phyloP scores from a whole-genome alignment of 1,140 invertebrate genomes.

The Elysia chlorotica region DNA sequence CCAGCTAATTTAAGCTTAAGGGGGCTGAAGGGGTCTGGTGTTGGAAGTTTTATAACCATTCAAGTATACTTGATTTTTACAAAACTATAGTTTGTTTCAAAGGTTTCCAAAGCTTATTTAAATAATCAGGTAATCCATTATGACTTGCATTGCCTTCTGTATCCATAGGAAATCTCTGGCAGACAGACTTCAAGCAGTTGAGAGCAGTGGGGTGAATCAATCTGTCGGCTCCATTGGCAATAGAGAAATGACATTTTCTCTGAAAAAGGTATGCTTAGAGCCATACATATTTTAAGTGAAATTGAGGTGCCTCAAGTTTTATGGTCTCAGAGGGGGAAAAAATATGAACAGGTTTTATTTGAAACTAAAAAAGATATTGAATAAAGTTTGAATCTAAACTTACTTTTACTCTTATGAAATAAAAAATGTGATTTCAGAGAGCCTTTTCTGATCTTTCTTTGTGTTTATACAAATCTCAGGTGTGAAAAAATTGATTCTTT shows the following conservation, averaged over 20 bases:
- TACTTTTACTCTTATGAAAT: neutral
- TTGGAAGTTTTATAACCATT: neutral
- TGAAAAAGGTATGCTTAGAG: slow-evolving; percentile 66
- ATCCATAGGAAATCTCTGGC: slow-evolving; percentile 70
- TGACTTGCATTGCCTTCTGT: neutral
- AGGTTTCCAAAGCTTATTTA: too few relatives aligned
- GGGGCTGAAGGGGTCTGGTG: too few relatives aligned
- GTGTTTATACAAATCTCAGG: too few relatives aligned
- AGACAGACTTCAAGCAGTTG: slow-evolving; percentile 72
- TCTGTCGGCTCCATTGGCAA: slow-evolving; percentile 69
- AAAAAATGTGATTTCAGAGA: neutral
- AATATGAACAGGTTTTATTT: neutral
- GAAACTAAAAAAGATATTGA: neutral
- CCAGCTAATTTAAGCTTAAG: too few relatives aligned
- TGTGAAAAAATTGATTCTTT: too few relatives aligned
- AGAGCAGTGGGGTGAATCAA: slow-evolving; percentile 61
- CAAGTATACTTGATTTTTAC: neutral
- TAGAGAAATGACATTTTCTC: slow-evolving; percentile 78
- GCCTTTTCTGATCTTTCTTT: neutral
- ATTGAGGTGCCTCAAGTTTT: neutral
- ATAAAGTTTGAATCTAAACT: neutral
- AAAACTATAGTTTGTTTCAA: neutral
- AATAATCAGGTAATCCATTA: too few relatives aligned
- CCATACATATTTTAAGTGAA: neutral
- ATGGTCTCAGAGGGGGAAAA: neutral